These are phyloP conservation scores for Aelia acuminata DNA, from an alignment of 2,888 invertebrate genomes.

Conservation along the genomic window DNA sequence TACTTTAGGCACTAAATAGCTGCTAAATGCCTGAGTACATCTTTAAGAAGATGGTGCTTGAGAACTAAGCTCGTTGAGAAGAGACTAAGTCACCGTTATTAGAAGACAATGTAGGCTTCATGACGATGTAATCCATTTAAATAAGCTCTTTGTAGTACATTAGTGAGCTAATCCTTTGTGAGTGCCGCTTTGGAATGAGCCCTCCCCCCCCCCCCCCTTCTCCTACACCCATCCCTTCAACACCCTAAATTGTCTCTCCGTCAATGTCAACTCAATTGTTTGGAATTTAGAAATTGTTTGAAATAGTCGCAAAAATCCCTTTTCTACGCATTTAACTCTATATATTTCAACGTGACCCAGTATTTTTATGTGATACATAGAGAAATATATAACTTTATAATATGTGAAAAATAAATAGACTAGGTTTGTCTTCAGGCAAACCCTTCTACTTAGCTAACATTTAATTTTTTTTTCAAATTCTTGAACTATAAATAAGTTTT, in stretches of 20 bases:
- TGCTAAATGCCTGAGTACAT: neutral
- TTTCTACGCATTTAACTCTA: too few relatives aligned
- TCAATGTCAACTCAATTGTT: neutral
- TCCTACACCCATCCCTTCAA: neutral
- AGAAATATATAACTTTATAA: too few relatives aligned
- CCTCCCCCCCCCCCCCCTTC: neutral
- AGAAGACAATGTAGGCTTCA: constrained; percentile 44
- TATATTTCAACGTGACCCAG: too few relatives aligned
- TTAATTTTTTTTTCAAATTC: too few relatives aligned
- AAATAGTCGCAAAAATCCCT: neutral
- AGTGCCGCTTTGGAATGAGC: neutral
- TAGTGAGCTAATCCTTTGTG: constrained; percentile 27
- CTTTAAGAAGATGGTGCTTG: neutral
- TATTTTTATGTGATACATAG: too few relatives aligned
- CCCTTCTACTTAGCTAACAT: too few relatives aligned
- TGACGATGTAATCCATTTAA: constrained; percentile 39
- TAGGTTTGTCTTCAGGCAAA: too few relatives aligned
- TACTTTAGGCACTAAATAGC: neutral
- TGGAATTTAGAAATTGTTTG: neutral
- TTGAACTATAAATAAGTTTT: too few relatives aligned
- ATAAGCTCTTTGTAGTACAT: constrained; percentile 29
- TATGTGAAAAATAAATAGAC: too few relatives aligned
- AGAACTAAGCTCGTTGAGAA: constrained; percentile 36
- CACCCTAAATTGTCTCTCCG: neutral
- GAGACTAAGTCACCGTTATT: constrained; percentile 20